Base-by-base conservation (phyloP, 2,888 invertebrate species). In the Ormyrus labotus region DNA sequence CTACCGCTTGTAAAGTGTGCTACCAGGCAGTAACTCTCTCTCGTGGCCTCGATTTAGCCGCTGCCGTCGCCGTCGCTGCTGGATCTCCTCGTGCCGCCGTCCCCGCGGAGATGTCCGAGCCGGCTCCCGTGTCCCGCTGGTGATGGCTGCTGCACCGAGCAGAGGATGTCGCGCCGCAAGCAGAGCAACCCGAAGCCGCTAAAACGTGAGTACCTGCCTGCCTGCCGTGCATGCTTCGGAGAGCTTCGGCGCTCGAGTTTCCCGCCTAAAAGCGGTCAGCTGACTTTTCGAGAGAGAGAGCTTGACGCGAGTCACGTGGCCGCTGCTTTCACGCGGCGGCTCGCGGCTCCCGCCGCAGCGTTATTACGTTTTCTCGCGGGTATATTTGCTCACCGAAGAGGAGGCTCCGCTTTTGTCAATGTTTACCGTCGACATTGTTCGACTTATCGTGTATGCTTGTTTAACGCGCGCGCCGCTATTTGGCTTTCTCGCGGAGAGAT, bases 121-220 rank as follows among this genome's bases (percentile, higher is more conserved):
- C 48, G 84, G 82, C 87, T 88, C 88, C 87, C 85, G 86, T 84
- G 86, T 84, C 85, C 86, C 84, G 87, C 87, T 89, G 90, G 89
- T 90, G 90, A 89, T 90, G 90, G 90, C 89, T 87, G 88, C 72
- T 57, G 68, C 73, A 6, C 61, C 60, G 80, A 73, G 84, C 84
- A 86, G 87, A 90, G 89, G 88, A 97, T 97, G 97, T 97, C 97
- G 91, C 95, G 97, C 92, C 94, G 97, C 93, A 97, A 97, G 94
- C 97, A 97, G 94, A 96, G 96, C 93, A 97, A 97, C 93, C 97
- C 97, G 88, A 97, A 97, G 92, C 97, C 97, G 91, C 94, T 97
- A 90, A 97, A 97, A 97, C 96, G 97, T 97, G 92, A 94, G 96
- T 95, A 61, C 60, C 13, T 8, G 5, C 13, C 34, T 34, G 34